Base-by-base conservation (phyloP, 2,888 invertebrate genomes). In the Dicyrtoma fusca region DNA sequence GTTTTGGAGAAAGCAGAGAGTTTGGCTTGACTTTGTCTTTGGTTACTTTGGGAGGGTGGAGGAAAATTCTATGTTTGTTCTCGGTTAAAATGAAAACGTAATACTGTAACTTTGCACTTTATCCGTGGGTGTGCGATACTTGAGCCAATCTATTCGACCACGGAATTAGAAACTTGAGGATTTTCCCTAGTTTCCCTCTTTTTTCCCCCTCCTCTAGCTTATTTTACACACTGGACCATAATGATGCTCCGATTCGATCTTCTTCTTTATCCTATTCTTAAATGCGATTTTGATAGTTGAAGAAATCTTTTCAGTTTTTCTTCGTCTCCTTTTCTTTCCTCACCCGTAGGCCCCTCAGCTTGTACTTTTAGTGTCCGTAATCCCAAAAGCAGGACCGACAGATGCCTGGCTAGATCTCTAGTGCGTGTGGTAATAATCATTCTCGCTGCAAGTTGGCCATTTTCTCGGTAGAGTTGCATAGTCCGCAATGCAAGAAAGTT, bases 151-250 rank as follows among this genome's bases (percentile, higher is more conserved):
- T 59, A 59, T 59, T 59, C 59, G 59, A 25, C 59, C 59, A 59
- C 59, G 59, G 59, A 59, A 59, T 59, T 59, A 59, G 59, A 59
- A 59, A 59, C 59, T 59, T 59, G 59, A 59, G 25, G 19, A 23
- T 59, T 13, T 49, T 49, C 49, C n/a, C 11, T 49, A 3, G 5
- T 49, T 34, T 34, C 34, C 11, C 14, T 13, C 25, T 14, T 59
- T 34, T 25, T 59, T 59, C 25, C 25, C 3, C 25, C 34, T 59
- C 59, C 59, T 59, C 34, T 2, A 26, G 26, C 59, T 59, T 59
- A 11, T 26, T 59, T 59, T 34, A 26, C 59, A 34, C 59, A 26
- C 13, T 59, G 11, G 23, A 23, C 61, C 34, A 61, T 26, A 61
- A 53, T 17, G 61, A 61, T 17, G 42, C 14, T 53, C 17, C 49